Evolutionary conservation across 2,797 vertebrate species (phyloP).

Genomic region (Gobionotothen gibberifrons): DNA sequence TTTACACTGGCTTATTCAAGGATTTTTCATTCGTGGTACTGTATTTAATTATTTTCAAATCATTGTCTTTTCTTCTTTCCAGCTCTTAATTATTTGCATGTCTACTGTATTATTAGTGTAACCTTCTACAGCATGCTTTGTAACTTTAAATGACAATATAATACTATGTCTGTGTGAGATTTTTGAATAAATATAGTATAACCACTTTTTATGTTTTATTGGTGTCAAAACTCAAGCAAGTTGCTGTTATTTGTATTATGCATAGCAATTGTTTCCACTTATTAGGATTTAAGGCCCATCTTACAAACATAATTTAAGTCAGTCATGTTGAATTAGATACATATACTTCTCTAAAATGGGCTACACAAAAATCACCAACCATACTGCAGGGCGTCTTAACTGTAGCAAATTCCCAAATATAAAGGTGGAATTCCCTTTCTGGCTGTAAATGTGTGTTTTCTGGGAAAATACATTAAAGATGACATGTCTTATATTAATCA

Average conservation of each 20-base stretch:
- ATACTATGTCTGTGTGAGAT: slow-evolving; percentile 44
- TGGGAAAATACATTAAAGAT: slow-evolving; percentile 22
- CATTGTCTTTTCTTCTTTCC: slow-evolving; percentile 9
- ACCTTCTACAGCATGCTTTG: slow-evolving; percentile 32
- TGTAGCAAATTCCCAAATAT: background rate
- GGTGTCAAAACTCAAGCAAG: slow-evolving; percentile 36
- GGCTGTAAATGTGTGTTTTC: slow-evolving; percentile 12
- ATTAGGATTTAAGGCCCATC: slow-evolving; percentile 20
- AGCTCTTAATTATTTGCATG: slow-evolving; percentile 59
- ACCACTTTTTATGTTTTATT: slow-evolving; percentile 45
- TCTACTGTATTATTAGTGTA: slow-evolving; percentile 26
- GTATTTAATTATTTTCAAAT: slow-evolving; percentile 31
- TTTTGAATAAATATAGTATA: slow-evolving; percentile 68
- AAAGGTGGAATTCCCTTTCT: background rate
- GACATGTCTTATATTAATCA: slow-evolving; percentile 37
- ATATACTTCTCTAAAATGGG: slow-evolving; percentile 1
- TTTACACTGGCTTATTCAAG: slow-evolving; percentile 26
- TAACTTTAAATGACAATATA: slow-evolving; percentile 26
- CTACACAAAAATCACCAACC: background rate
- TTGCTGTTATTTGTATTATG: background rate
- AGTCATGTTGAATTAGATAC: background rate
- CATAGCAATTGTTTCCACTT: background rate
- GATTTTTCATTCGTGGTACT: slow-evolving; percentile 45
- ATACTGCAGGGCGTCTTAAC: background rate
- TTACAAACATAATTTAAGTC: slow-evolving; percentile 3